Percentiles rank a stretch among this genome's conserved stretches.
Conservation (phyloP, 1,140 invertebrate genomes). For the Homalodisca vitripennis region DNA sequence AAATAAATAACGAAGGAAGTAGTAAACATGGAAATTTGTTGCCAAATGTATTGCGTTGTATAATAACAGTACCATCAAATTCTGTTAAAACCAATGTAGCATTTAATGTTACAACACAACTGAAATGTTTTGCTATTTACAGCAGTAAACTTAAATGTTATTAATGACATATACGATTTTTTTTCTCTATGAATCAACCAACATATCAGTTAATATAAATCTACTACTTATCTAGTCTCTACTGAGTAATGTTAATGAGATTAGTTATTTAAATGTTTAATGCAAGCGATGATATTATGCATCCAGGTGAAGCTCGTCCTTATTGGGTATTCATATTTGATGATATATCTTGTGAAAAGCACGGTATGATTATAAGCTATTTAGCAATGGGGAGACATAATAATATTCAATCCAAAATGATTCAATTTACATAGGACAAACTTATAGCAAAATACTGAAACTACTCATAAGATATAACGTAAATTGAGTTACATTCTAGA, state of each 20-base stretch:
- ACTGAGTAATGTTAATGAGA: conserved; percentile 40
- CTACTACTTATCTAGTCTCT: too few relatives aligned
- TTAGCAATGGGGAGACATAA: conserved; percentile 48
- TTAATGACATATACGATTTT: conserved; percentile 49
- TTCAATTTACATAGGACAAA: conserved; percentile 49
- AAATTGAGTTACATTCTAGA: too few relatives aligned
- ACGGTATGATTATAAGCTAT: conserved; percentile 38
- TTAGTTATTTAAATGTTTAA: conserved; percentile 27
- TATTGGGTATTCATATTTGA: conserved; percentile 48
- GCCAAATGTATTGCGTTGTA: conserved; percentile 40
- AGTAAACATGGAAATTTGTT: conserved; percentile 38
- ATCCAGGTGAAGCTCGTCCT: conserved; percentile 35
- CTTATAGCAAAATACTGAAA: conserved; percentile 48
- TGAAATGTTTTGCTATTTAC: conserved; percentile 45
- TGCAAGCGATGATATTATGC: conserved; percentile 28
- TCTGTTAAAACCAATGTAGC: conserved; percentile 48
- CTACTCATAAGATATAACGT: conserved; percentile 47
- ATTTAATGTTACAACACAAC: conserved; percentile 40
- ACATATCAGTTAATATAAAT: conserved; percentile 44
- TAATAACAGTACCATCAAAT: conserved; percentile 43
- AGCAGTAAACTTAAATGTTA: too few relatives aligned
- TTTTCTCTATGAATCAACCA: conserved; percentile 46
- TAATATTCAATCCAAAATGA: too few relatives aligned
- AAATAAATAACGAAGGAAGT: neutral
- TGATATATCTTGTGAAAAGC: conserved; percentile 42